A percentile compares a stretch with the other conserved stretches of the same genome.
Evolutionary conservation across 2,888 invertebrate species (phyloP).

Genomic region (Eristalis tenax): DNA sequence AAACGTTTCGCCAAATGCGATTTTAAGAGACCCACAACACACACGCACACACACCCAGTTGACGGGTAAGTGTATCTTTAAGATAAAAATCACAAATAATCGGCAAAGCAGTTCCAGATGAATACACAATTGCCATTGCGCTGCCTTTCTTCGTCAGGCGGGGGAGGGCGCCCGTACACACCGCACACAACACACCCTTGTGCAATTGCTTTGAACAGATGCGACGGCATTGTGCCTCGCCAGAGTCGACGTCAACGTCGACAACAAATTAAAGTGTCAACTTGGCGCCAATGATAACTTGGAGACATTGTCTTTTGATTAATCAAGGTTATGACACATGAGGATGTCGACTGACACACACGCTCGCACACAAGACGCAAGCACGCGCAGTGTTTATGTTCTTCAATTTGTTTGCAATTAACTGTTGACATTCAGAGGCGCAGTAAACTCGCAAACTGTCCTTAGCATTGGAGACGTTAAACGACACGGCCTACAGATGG

Average conservation of each 20-base stretch:
- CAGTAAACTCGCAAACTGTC: constrained; percentile 17
- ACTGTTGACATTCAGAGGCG: constrained; percentile 7
- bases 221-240: constrained; percentile 37
- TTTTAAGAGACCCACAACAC: neutral
- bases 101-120: constrained; percentile 52
- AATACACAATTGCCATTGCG: constrained; percentile 49
- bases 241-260: constrained; percentile 8
- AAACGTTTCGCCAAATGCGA: neutral
- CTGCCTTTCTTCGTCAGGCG: neutral
- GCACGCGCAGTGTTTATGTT: constrained; percentile 2
- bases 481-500: neutral
- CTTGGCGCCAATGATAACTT: constrained; percentile 44
- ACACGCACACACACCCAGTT: constrained; percentile 11
- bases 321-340: constrained; percentile 40
- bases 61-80: neutral
- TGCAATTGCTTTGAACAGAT: constrained; percentile 44
- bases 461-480: neutral
- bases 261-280: constrained; percentile 45
- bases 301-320: constrained; percentile 43
- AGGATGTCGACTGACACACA: neutral
- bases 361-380: neutral
- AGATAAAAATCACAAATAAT: constrained; percentile 57
- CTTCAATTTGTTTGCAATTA: constrained; percentile 29
- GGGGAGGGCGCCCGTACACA: too few species aligned
- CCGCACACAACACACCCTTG: constrained; percentile 1